Percentiles rank a stretch among this genome's conserved stretches.
These are phyloP conservation scores for Oncorhynchus keta DNA, from an alignment of 2,113 vertebrate species.

Conservation along the genomic window DNA sequence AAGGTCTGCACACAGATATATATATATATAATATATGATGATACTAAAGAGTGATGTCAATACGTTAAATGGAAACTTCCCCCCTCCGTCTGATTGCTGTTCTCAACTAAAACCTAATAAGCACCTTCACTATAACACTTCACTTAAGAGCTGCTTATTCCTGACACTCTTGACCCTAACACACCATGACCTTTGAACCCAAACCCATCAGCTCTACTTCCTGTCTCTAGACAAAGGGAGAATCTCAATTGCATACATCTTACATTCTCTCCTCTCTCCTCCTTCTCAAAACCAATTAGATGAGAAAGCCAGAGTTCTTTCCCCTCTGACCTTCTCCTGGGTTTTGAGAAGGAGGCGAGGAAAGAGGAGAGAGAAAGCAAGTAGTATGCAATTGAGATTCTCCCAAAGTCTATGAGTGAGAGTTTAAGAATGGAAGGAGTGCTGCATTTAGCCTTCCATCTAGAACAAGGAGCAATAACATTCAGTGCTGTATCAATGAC, in stretches of 20 bases:
- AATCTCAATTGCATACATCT: neutral
- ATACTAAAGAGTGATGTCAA: neutral
- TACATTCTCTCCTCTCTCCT: neutral
- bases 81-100: neutral
- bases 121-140: neutral
- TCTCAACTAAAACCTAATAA: neutral
- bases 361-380: too few species aligned
- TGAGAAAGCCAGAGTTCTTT: too few species aligned
- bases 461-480: too few species aligned
- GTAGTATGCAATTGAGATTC: too few species aligned
- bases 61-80: neutral
- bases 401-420: neutral
- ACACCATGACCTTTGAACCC: neutral
- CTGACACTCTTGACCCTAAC: neutral
- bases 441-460: neutral
- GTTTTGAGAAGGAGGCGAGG: too few species aligned
- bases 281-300: too few species aligned
- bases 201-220: neutral
- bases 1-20: neutral
- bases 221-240: neutral
- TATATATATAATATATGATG: too few species aligned
- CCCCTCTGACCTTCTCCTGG: too few species aligned
- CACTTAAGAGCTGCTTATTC: neutral
- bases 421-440: neutral
- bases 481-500: too few species aligned